Evolutionary conservation across 2,113 vertebrate species (phyloP), one percentile per base, ranked within the genome.

Genomic region (Microtus richardsoni): DNA sequence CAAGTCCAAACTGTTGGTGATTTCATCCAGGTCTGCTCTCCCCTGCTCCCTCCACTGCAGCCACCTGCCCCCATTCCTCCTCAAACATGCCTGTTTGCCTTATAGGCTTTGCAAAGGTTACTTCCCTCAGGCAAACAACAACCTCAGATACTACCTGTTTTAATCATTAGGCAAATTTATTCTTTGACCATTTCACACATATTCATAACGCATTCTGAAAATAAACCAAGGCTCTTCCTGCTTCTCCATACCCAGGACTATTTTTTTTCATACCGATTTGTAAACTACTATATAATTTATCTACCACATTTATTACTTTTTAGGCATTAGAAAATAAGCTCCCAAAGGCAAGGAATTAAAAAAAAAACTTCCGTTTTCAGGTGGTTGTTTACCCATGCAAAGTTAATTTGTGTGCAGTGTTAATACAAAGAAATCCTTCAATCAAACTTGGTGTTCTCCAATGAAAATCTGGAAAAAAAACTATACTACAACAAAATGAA

Each of bases 221-320:
- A 60, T 36, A 83, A 60, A 74, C 17, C 30, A 17, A 21, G 4
- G 26, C 49, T 58, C 21, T 41, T 74, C 28, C 28, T 77, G 12
- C 2, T 74, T 95, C 24, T 88, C 33, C 2, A 64, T 22, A 28
- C 21, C 4, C 14, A 44, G 3, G 10, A 21, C 19, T 14, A 19
- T 78, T 47, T 47, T 36, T 16, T 94, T 62, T 85, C 13, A 3
- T 79, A 17, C 78, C 36, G 75, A 24, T 64, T 54, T 87, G 39
- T 70, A 44, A 75, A 1, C 7, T 74, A 75, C 22, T 39, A 28
- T n/a, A 19, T 52, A 77, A 86, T 68, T 86, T 74, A 66, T 1
- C 68, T 83, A 52, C 77, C 91, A 12, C 36, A 3, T 79, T 93
- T 64, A 30, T 64, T 94, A 58, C 47, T 77, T 83, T 91, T 92